phyloP scores from a whole-genome alignment of 2,888 invertebrate genomes.

The Lamellibrachia satsuma region DNA sequence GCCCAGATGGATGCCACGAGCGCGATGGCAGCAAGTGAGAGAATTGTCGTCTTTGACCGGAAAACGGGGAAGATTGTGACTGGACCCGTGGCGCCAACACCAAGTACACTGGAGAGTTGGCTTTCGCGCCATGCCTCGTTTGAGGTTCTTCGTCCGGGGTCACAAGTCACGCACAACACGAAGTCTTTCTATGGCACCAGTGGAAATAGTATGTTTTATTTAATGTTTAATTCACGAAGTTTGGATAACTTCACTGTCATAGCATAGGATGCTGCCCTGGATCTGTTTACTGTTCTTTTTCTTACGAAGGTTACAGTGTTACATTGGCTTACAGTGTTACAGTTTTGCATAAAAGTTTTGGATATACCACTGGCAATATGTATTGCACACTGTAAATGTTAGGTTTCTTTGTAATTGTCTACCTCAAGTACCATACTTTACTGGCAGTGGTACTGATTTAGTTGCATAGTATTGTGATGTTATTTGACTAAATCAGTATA shows the following conservation, averaged over 20 bases:
- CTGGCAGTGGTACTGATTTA: too few relatives aligned
- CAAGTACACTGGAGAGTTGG: constrained; percentile 83
- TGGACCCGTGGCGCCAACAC: constrained; percentile 85
- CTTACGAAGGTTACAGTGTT: not conserved
- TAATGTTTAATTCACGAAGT: not conserved
- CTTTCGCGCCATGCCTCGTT: constrained; percentile 86
- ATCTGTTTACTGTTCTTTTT: not conserved
- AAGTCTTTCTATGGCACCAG: not conserved
- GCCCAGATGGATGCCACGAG: not conserved
- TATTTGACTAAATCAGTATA: not conserved
- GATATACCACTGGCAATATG: not conserved
- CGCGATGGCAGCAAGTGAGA: constrained; percentile 32
- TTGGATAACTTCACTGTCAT: not conserved
- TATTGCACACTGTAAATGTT: not conserved
- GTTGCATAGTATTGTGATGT: not conserved
- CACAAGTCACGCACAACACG: not conserved
- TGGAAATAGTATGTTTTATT: not conserved
- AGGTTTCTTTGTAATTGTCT: too few relatives aligned
- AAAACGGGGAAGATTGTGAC: constrained; percentile 77
- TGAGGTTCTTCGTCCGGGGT: constrained; percentile 75
- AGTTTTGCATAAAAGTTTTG: not conserved
- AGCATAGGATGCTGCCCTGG: not conserved
- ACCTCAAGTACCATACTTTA: too few relatives aligned
- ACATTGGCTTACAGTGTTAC: not conserved
- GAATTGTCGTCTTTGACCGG: constrained; percentile 83